phyloP scores from a whole-genome alignment of 2,888 invertebrate species.

The Icerya purchasi region DNA sequence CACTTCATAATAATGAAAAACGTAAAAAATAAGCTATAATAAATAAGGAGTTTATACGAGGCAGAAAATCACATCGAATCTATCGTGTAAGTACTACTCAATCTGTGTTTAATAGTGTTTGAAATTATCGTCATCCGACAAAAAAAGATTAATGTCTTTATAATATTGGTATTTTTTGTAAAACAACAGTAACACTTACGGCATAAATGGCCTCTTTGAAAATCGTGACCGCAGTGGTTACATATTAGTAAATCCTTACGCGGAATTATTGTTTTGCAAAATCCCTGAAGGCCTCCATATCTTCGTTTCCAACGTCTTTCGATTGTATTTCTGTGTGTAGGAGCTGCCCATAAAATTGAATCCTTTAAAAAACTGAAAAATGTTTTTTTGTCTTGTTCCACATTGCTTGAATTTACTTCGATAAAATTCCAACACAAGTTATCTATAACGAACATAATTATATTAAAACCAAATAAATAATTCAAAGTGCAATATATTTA shows the following conservation, averaged over 20 bases:
- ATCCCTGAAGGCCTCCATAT: conserved; percentile 43
- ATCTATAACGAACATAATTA: not conserved
- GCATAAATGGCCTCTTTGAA: conserved; percentile 58
- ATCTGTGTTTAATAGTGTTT: too few species aligned
- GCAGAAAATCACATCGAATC: too few species aligned
- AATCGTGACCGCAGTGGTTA: conserved; percentile 59
- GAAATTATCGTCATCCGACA: too few species aligned
- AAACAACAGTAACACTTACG: too few species aligned
- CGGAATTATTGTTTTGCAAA: conserved; percentile 45
- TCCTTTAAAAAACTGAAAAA: conserved; percentile 29
- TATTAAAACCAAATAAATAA: too few species aligned
- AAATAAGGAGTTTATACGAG: too few species aligned
- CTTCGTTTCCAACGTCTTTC: conserved; percentile 52
- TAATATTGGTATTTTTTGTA: too few species aligned
- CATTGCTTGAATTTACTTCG: not conserved
- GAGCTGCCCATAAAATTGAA: conserved; percentile 56
- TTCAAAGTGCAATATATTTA: too few species aligned
- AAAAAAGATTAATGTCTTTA: too few species aligned
- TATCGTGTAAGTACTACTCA: too few species aligned
- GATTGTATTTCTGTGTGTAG: conserved; percentile 49
- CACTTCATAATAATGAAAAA: too few species aligned
- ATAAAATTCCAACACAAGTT: not conserved
- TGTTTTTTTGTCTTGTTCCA: not conserved
- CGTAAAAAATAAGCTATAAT: too few species aligned
- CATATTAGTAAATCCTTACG: conserved; percentile 56